Conservation (phyloP, 2,888 invertebrate species). For the Agonum fuliginosum region DNA sequence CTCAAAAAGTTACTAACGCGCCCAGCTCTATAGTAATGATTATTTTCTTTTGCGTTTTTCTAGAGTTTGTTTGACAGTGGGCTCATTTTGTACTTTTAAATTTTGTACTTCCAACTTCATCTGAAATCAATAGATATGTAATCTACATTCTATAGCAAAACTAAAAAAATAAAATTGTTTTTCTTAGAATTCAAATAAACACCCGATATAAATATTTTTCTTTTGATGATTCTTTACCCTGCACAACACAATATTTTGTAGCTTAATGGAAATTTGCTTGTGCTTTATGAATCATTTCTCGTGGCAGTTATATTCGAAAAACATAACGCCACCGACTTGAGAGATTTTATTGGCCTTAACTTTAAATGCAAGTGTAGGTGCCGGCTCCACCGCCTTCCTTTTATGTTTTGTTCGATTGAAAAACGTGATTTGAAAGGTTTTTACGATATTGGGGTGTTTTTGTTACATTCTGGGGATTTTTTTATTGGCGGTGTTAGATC, state of each 20-base stretch:
- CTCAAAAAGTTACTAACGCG: too few relatives aligned
- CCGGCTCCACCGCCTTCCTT: conserved; percentile 33
- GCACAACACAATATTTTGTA: too few relatives aligned
- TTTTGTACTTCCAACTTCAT: too few relatives aligned
- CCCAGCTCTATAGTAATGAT: too few relatives aligned
- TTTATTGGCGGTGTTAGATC: conserved; percentile 31
- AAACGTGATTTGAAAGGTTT: conserved; percentile 46
- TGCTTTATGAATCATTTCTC: conserved; percentile 22
- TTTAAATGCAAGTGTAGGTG: conserved; percentile 36
- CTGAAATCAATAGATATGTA: too few relatives aligned
- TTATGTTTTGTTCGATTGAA: conserved; percentile 46
- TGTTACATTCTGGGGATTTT: conserved; percentile 28
- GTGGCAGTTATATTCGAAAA: conserved; percentile 17
- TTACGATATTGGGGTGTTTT: conserved; percentile 45
- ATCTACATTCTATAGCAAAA: too few relatives aligned
- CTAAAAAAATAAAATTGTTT: too few relatives aligned
- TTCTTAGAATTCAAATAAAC: too few relatives aligned
- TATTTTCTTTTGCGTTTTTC: too few relatives aligned
- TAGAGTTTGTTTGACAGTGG: too few relatives aligned
- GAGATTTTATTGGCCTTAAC: conserved; percentile 16
- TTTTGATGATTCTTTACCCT: neutral
- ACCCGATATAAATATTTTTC: too few relatives aligned
- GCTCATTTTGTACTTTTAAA: too few relatives aligned
- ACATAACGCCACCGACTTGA: neutral
- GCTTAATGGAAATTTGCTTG: neutral